These are phyloP conservation scores for Andrena minutula DNA, from an alignment of 2,888 invertebrate species.

Conservation along the genomic window DNA sequence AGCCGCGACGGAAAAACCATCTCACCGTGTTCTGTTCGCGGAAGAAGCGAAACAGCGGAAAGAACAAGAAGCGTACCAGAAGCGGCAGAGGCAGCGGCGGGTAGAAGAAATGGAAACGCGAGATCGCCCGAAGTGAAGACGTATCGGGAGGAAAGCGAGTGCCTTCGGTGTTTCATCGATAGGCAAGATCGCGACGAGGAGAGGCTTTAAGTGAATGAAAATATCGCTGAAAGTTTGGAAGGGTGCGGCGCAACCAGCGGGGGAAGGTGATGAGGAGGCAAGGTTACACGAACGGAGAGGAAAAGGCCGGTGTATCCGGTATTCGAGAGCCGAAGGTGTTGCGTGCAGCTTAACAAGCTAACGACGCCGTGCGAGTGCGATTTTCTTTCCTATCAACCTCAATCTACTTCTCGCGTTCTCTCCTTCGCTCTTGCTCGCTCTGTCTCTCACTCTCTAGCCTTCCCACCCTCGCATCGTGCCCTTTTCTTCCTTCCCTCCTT, in stretches of 20 bases:
- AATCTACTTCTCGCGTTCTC: constrained; percentile 81
- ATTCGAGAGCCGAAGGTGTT: constrained; percentile 84
- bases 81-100: not conserved
- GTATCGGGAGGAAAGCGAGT: constrained; percentile 14
- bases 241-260: not conserved
- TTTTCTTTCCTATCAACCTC: constrained; percentile 85
- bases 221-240: not conserved
- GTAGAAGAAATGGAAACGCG: constrained; percentile 38
- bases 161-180: constrained; percentile 35
- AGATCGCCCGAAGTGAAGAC: constrained; percentile 40
- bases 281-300: constrained; percentile 58
- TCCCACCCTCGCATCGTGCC: constrained; percentile 36
- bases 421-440: not conserved
- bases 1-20: constrained; percentile 53
- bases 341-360: constrained; percentile 85
- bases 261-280: constrained; percentile 21
- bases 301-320: constrained; percentile 82
- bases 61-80: constrained; percentile 18
- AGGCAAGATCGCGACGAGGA: constrained; percentile 29
- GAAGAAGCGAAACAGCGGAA: constrained; percentile 38
- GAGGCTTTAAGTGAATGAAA: constrained; percentile 40
- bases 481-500: constrained; percentile 38
- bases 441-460: constrained; percentile 30
- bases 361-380: constrained; percentile 84
- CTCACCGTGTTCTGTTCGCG: constrained; percentile 39